A percentile compares a stretch with the other conserved stretches of the same genome.
These are phyloP conservation scores for Siniperca obscura DNA, from an alignment of 2,797 vertebrate genomes.

Conservation along the genomic window DNA sequence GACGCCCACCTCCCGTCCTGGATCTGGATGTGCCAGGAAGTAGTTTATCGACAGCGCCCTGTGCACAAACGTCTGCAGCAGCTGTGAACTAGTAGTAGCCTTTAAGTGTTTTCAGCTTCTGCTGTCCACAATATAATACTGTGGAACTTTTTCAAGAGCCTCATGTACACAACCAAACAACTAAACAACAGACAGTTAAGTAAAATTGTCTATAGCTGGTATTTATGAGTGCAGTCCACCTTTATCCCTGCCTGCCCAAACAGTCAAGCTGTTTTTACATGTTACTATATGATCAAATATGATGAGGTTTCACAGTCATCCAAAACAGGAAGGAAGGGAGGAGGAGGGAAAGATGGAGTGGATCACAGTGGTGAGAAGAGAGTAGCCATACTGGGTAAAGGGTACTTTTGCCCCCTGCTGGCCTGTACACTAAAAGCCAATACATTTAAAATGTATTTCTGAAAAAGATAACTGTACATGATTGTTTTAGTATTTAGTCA, in stretches of 20 bases:
- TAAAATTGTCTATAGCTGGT: neutral
- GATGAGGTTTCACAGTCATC: neutral
- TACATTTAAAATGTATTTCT: neutral
- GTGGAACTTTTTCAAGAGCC: neutral
- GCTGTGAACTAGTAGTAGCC: neutral
- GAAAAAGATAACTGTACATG: neutral
- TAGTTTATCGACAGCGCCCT: constrained; percentile 1
- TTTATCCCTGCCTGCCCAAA: neutral
- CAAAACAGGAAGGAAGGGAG: constrained; percentile 5
- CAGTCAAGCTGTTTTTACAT: neutral
- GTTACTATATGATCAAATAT: neutral
- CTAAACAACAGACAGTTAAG: neutral
- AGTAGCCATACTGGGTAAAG: neutral
- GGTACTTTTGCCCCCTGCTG: constrained; percentile 70
- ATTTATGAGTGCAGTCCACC: neutral
- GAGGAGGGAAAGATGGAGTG: neutral
- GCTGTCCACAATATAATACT: constrained; percentile 1
- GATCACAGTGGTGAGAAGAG: neutral
- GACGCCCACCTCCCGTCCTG: neutral
- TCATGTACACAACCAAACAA: neutral
- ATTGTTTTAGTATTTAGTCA: neutral
- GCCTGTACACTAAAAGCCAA: constrained; percentile 5
- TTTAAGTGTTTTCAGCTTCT: neutral
- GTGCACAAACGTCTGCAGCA: constrained; percentile 35
- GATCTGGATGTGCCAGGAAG: constrained; percentile 36